Evolutionary conservation across 53 echinoderm and acorn worm species (phyloP), one percentile per base, ranked within the genome.

Genomic region (Temnopleurus reevesii): DNA sequence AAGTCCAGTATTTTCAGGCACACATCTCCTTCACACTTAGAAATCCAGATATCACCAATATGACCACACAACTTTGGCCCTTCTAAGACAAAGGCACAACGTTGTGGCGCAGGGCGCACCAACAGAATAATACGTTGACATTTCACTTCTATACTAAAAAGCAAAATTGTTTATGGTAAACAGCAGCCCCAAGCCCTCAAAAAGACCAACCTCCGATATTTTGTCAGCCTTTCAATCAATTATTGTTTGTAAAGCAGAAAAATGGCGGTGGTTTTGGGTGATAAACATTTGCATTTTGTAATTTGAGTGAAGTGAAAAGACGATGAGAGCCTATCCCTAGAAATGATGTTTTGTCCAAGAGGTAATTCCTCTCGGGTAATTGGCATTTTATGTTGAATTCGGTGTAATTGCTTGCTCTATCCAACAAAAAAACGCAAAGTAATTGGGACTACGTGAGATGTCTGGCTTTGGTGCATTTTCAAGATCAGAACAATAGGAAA

Each of bases 261-360:
- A 41, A 71, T 71, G 43, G 7, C 12, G 71, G 38, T 71, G 15
- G 71, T 71, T 64, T 71, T 65, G 65, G 71, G 71, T 41, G 23
- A 71, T 71, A 21, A 71, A 71, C 71, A 71, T 71, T 71, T 71
- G 71, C 71, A 41, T 41, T 71, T 71, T 71, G 71, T 41, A 71
- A 71, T 21, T 71, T 71, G 3, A 27, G 71, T 41, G n/a, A 71
- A 71, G 43, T 71, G 71, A 71, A 71, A 36, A 41, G 71, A 41
- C 21, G 41, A 71, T n/a, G 71, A 5, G 19, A n/a, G 19, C 21
- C 23, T n/a, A 2, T 71, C 71, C 71, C 71, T 13, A 71, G 71
- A 71, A 15, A 71, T n/a, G 4, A 19, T 71, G 36, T 71, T 71
- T 71, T 71, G 71, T 71, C 71, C 19, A 23, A 2, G n/a, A 41